Conservation (phyloP, 2,888 invertebrate genomes). For the Amorpha juglandis region DNA sequence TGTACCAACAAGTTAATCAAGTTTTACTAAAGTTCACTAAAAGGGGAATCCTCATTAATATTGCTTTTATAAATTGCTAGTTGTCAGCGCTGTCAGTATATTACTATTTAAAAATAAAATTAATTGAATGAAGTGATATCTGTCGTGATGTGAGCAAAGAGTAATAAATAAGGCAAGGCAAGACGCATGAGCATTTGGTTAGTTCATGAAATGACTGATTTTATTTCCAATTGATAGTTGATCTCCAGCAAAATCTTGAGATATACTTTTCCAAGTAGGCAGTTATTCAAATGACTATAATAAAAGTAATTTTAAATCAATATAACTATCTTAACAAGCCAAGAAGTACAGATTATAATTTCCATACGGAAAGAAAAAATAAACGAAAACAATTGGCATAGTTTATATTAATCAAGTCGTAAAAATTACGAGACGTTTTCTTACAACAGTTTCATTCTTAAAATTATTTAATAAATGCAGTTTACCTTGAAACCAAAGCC, state of each 20-base stretch:
- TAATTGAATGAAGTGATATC: slow-evolving; percentile 2
- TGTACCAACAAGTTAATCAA: background rate
- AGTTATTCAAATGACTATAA: too few species aligned
- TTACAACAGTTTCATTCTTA: too few species aligned
- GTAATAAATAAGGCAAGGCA: too few species aligned
- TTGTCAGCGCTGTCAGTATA: slow-evolving; percentile 14
- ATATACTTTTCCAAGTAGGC: background rate
- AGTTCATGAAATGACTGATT: background rate
- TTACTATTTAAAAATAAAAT: slow-evolving; percentile 7
- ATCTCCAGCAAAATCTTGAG: background rate
- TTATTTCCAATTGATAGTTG: background rate
- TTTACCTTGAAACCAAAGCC: too few species aligned
- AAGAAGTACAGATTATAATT: too few species aligned
- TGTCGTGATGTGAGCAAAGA: background rate
- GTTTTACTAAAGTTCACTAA: slow-evolving; percentile 1
- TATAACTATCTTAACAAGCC: too few species aligned
- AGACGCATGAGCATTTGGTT: background rate
- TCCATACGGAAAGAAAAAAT: too few species aligned
- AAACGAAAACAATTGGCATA: too few species aligned
- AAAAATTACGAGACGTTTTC: too few species aligned
- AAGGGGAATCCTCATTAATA: slow-evolving; percentile 7
- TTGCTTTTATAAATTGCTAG: slow-evolving; percentile 21
- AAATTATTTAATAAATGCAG: too few species aligned
- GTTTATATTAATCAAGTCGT: too few species aligned
- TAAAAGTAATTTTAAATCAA: too few species aligned